phyloP scores from a whole-genome alignment of 1,140 invertebrate species.

The Eumeta japonica region DNA sequence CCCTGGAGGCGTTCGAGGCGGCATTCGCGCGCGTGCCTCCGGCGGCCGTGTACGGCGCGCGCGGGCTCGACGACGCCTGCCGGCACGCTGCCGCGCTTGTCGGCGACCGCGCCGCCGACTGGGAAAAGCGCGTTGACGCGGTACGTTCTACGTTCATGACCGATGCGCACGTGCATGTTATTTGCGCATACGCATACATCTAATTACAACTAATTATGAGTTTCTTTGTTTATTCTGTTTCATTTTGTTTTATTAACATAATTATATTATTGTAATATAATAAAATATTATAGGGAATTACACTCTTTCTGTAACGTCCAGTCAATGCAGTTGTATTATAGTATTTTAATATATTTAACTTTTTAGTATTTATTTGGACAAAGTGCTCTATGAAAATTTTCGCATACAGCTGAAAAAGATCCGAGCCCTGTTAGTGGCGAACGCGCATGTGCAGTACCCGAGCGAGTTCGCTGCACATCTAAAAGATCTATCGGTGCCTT shows the following conservation, averaged over 20 bases:
- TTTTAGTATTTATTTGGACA: too few species aligned
- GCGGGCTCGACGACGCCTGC: constrained; percentile 83
- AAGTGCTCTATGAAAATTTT: too few species aligned
- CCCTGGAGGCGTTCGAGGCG: constrained; percentile 83
- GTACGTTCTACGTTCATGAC: too few species aligned
- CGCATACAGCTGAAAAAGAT: constrained; percentile 82
- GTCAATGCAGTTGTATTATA: too few species aligned
- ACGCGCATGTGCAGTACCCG: constrained; percentile 74
- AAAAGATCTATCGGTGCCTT: constrained; percentile 77
- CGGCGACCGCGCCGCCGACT: constrained; percentile 80
- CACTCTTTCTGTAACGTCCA: too few species aligned
- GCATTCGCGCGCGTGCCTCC: constrained; percentile 83
- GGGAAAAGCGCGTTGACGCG: constrained; percentile 89
- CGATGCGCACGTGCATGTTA: too few species aligned
- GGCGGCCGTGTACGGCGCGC: constrained; percentile 77
- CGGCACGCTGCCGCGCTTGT: constrained; percentile 74
- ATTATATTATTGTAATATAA: neutral
- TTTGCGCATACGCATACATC: constrained; percentile 20
- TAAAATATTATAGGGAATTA: neutral
- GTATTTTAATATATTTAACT: too few species aligned
- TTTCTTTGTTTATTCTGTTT: neutral
- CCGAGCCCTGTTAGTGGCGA: constrained; percentile 77
- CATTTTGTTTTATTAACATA: neutral
- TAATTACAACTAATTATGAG: constrained; percentile 68
- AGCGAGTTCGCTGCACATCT: constrained; percentile 80